Evolutionary conservation across 2,888 invertebrate species (phyloP), one percentile per base, ranked within the genome.

Genomic region (Pollenia griseotomentosa): DNA sequence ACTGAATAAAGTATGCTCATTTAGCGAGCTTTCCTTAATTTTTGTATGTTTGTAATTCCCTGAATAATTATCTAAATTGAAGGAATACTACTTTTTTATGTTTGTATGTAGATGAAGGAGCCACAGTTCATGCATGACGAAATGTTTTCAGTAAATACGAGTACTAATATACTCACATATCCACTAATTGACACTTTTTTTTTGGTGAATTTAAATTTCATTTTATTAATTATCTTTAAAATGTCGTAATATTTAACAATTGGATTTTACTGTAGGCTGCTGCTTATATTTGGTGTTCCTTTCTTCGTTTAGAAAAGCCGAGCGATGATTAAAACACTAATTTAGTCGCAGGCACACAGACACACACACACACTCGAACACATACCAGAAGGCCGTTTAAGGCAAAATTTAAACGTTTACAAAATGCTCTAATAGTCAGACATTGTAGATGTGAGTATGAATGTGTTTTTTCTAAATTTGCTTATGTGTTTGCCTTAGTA

Each of bases 391-490:
- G 61, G 16, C 2, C 42, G n/a, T 79, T 70, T 51, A 51, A 61
- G 70, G 61, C 59, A 16, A 40, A 33, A 61, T 74, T 65, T 77
- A 66, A 77, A 16, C 77, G 55, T 77, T 77, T 66, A 23, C 42
- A 57, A 44, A 77, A 77, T 55, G 33, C 44, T 44, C 48, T 66
- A 57, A 65, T 57, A 23, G 10, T 23, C 19, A 11, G 16, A 48
- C 33, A 48, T 33, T 33, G 14, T 33, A 46, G 5, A 40, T 10
- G 9, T 19, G n/a, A 16, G 11, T 19, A 7, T 53, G n/a, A 12
- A 16, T 53, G n/a, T 33, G 33, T 48, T 40, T 11, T n/a, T 2
- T 33, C 14, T 33, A 40, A 19, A 46, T 46, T 19, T 8, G 46
- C 19, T 23, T 19, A 44, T 48, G 19, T 33, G 33, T 68, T 12